Percentiles rank a stretch among this genome's conserved stretches.
These are phyloP conservation scores for Artibeus lituratus DNA, from an alignment of 2,797 vertebrate species.

Conservation along the genomic window DNA sequence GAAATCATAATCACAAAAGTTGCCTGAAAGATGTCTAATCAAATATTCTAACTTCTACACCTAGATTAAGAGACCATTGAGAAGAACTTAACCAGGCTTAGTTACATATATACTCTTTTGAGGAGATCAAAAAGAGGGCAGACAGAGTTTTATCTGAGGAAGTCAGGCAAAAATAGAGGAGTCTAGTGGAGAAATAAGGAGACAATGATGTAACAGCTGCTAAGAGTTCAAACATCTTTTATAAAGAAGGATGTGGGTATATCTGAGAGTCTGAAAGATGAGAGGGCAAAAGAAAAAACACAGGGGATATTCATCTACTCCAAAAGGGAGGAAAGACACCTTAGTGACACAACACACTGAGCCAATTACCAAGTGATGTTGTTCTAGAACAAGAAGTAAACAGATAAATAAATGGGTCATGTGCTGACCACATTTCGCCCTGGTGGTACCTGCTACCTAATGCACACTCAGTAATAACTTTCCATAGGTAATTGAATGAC, in stretches of 20 bases:
- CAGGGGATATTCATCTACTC: background rate
- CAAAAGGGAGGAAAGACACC: background rate
- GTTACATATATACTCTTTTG: background rate
- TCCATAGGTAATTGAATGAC: background rate
- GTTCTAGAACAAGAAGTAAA: background rate
- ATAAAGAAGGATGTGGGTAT: background rate
- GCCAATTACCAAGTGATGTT: background rate
- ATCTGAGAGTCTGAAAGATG: background rate
- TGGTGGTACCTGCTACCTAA: background rate
- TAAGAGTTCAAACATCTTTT: background rate
- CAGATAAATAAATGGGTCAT: background rate
- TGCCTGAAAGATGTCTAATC: background rate
- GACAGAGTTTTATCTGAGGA: conserved; percentile 7
- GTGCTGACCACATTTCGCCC: background rate
- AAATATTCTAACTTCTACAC: background rate
- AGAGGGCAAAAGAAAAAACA: background rate
- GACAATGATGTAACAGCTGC: background rate
- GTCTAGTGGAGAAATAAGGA: background rate
- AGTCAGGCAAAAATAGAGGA: background rate
- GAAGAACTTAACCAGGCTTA: background rate
- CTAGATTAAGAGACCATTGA: background rate
- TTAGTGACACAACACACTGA: background rate
- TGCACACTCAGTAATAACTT: background rate
- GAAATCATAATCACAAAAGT: background rate
- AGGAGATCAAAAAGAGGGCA: background rate